These are phyloP conservation scores for Ectemnius lituratus DNA, from an alignment of 2,888 invertebrate genomes.

Conservation along the genomic window DNA sequence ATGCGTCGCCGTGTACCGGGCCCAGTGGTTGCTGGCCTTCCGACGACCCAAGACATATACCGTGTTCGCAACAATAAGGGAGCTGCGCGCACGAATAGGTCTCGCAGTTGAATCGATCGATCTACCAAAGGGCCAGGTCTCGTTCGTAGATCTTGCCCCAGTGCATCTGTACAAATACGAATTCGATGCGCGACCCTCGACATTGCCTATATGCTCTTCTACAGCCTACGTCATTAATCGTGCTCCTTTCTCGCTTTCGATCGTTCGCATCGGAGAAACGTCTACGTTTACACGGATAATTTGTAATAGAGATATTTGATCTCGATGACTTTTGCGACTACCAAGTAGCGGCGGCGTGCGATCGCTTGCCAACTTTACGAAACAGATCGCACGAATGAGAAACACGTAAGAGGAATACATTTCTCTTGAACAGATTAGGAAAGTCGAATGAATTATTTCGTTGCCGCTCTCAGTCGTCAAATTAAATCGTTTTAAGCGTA, in stretches of 20 bases:
- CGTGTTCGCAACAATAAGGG: conserved; percentile 48
- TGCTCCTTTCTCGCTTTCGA: conserved; percentile 46
- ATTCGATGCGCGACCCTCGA: conserved; percentile 14
- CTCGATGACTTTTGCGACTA: conserved; percentile 51
- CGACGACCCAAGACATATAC: conserved; percentile 49
- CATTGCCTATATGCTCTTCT: conserved; percentile 12
- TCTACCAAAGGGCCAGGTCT: conserved; percentile 30
- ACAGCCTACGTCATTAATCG: conserved; percentile 24
- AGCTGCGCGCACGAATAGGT: conserved; percentile 49
- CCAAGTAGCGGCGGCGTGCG: not conserved
- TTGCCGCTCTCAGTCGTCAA: conserved; percentile 7
- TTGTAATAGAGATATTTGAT: conserved; percentile 39
- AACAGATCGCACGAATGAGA: not conserved
- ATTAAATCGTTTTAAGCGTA: conserved; percentile 22
- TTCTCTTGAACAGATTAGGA: no score
- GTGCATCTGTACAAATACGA: conserved; percentile 8
- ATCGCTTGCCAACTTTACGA: conserved; percentile 20
- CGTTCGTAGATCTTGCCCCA: conserved; percentile 31
- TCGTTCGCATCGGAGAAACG: conserved; percentile 41
- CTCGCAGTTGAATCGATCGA: conserved; percentile 65
- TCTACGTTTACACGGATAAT: conserved; percentile 25
- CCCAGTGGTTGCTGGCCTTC: conserved; percentile 54
- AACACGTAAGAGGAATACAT: no score
- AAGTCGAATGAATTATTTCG: not conserved
- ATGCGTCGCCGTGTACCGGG: conserved; percentile 48